Percentiles rank a stretch among this genome's conserved stretches.
Evolutionary conservation across 2,888 invertebrate species (phyloP).

Genomic region (Stegana nigrithorax): DNA sequence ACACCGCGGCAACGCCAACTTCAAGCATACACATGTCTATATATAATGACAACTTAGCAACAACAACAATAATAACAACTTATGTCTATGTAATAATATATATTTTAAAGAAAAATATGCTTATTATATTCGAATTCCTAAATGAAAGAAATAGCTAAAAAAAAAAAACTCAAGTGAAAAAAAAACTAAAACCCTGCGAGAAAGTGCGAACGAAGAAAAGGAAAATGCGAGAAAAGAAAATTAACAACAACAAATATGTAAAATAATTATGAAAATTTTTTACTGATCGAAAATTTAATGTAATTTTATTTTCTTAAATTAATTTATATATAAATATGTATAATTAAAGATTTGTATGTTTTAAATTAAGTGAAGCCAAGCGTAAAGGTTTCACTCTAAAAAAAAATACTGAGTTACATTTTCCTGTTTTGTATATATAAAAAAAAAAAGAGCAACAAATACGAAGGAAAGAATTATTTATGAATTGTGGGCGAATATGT

Average conservation of each 20-base stretch:
- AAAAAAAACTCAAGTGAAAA: neutral
- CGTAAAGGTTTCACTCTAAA: slow-evolving; percentile 14
- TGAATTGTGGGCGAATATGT: slow-evolving; percentile 53
- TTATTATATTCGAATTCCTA: slow-evolving; percentile 8
- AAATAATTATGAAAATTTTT: neutral
- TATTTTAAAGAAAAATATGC: neutral
- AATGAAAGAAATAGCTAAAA: neutral
- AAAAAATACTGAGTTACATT: neutral
- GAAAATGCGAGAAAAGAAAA: neutral
- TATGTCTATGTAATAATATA: slow-evolving; percentile 4
- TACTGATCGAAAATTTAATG: neutral
- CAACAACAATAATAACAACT: no score
- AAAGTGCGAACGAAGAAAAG: neutral
- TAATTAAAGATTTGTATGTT: no score
- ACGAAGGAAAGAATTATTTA: slow-evolving; percentile 19
- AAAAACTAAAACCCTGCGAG: neutral
- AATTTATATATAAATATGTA: no score
- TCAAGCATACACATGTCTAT: slow-evolving; percentile 18
- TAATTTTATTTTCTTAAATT: slow-evolving; percentile 1
- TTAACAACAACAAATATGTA: neutral
- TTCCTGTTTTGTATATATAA: slow-evolving; percentile 42
- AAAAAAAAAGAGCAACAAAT: slow-evolving; percentile 21
- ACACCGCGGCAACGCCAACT: slow-evolving; percentile 21
- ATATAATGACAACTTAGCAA: neutral
- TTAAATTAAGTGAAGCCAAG: neutral